Conservation (phyloP, 2,797 vertebrate genomes). For the Leucoraja ocellata region DNA sequence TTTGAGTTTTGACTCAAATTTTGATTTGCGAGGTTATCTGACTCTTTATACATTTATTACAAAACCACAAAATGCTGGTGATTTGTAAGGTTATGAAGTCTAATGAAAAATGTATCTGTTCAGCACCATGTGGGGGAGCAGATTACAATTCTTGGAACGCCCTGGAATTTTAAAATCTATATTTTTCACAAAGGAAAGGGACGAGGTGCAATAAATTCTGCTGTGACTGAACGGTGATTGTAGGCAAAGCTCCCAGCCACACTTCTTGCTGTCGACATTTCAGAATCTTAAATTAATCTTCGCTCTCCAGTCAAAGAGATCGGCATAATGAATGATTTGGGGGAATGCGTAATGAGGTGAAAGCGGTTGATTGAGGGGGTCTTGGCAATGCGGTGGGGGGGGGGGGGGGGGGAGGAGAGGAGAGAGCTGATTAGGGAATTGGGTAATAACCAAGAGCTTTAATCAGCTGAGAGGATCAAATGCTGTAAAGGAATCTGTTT, state of each 20-base stretch:
- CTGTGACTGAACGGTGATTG: background rate
- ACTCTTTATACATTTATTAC: background rate
- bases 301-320: background rate
- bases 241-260: background rate
- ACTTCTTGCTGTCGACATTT: background rate
- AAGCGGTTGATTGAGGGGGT: background rate
- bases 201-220: background rate
- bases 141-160: background rate
- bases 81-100: background rate
- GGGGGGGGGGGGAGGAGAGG: too few relatives aligned
- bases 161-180: background rate
- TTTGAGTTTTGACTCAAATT: too few relatives aligned
- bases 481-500: background rate
- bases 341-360: background rate
- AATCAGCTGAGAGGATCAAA: slow-evolving; percentile 1
- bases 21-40: background rate
- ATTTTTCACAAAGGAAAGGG: background rate
- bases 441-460: slow-evolving; percentile 2
- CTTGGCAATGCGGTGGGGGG: background rate
- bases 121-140: too few relatives aligned
- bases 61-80: background rate
- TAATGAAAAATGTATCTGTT: background rate
- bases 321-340: background rate
- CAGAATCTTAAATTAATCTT: slow-evolving; percentile 36
- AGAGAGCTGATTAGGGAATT: background rate